Conservation (phyloP, 2,888 invertebrate species). For the Allacma fusca region DNA sequence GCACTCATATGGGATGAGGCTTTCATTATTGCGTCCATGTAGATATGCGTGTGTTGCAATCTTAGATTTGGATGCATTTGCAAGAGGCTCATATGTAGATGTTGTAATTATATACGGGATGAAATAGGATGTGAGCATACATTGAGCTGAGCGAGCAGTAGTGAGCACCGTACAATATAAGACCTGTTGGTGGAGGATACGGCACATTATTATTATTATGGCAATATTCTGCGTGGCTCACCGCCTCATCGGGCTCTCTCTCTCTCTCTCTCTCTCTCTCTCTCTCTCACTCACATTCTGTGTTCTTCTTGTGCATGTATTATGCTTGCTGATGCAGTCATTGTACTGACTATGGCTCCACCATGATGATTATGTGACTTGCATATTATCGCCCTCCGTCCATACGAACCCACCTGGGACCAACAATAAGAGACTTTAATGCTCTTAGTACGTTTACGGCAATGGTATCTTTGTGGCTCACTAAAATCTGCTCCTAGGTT, state of each 20-base stretch:
- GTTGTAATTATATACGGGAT: too few relatives aligned
- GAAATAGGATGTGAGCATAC: not conserved
- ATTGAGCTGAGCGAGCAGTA: too few relatives aligned
- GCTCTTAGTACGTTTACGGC: not conserved
- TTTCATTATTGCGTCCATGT: too few relatives aligned
- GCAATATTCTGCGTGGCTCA: constrained; percentile 13
- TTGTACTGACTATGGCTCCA: constrained; percentile 8
- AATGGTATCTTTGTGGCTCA: not conserved
- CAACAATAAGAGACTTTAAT: not conserved
- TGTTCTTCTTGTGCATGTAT: not conserved
- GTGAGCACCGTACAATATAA: not conserved
- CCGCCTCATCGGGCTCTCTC: not conserved
- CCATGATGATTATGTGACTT: constrained; percentile 11
- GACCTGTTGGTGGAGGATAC: constrained; percentile 2
- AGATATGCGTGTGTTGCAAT: too few relatives aligned
- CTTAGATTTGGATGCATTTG: too few relatives aligned
- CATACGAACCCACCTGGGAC: not conserved
- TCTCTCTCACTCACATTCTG: not conserved
- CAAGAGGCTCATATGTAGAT: too few relatives aligned
- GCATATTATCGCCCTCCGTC: not conserved
- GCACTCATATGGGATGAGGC: too few relatives aligned
- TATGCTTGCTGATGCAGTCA: not conserved
- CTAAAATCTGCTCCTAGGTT: not conserved
- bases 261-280: not conserved
- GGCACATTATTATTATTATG: constrained; percentile 3